A percentile compares a stretch with the other conserved stretches of the same genome.
Conservation (phyloP, 2,113 vertebrate genomes). For the Triplophysa tibetana region DNA sequence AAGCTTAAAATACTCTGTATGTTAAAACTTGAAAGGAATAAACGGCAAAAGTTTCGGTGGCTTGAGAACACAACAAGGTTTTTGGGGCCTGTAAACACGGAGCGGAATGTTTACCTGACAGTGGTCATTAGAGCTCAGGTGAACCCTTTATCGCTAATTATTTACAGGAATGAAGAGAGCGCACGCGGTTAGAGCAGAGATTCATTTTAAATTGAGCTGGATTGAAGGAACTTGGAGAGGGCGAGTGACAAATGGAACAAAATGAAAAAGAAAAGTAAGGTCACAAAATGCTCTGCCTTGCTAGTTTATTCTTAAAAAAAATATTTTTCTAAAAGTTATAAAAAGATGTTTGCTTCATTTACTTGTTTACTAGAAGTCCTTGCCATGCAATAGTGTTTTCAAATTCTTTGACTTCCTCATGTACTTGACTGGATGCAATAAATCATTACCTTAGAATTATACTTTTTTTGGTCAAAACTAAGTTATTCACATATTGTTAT, state of each 20-base stretch:
- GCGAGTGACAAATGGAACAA: constrained; percentile 40
- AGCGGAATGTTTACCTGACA: neutral
- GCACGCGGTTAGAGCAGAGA: constrained; percentile 28
- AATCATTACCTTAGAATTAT: neutral
- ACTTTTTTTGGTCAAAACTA: no score
- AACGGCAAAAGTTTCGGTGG: neutral
- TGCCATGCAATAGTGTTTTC: constrained; percentile 12
- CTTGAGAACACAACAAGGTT: neutral
- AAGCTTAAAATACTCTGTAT: neutral
- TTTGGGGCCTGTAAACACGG: neutral
- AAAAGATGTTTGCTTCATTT: constrained; percentile 46
- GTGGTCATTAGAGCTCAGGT: constrained; percentile 40
- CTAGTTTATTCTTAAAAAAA: constrained; percentile 34
- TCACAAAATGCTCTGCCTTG: neutral
- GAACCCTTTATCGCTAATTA: constrained; percentile 28
- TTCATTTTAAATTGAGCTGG: constrained; percentile 44
- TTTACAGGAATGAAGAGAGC: constrained; percentile 12
- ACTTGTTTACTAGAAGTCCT: constrained; percentile 34
- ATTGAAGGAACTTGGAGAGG: constrained; percentile 28
- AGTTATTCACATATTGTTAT: no score
- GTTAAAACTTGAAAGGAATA: neutral
- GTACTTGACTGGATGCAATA: constrained; percentile 31
- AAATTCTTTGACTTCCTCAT: constrained; percentile 39
- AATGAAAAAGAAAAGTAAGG: constrained; percentile 42
- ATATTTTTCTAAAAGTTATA: constrained; percentile 28